Base-by-base conservation (phyloP, 2,797 vertebrate species). In the Cygnus olor region DNA sequence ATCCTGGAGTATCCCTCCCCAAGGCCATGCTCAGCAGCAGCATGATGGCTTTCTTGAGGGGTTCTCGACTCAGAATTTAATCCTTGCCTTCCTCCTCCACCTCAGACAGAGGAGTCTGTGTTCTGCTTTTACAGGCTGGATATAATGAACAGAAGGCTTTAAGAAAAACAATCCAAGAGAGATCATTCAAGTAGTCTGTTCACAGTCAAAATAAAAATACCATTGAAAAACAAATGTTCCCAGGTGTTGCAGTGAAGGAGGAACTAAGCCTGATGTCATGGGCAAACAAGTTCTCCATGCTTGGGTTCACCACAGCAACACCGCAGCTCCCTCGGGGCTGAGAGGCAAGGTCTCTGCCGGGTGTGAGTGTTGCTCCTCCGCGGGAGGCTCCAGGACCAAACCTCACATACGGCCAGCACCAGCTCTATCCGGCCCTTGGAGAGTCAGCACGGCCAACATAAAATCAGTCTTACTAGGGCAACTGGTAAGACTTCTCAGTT, bases 311-410 rank as follows among this genome's bases (percentile, higher is more conserved):
- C 74, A n/a, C 53, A 70, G 71, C 70, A 63, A 2, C 84, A 24
- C 30, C 1, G 5, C 0, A 0, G 73, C 63, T 84, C n/a, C 47
- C 58, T 57, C 4, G 0, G 10, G 72, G 76, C 10, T 3, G 44
- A 21, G 2, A 20, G 4, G 49, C 3, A 4, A 5, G 3, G 28
- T 42, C 53, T 30, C 88, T 22, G 22, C 5, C 2, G 0, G 0
- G 6, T 22, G 20, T 28, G 74, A 60, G 51, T 14, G 19, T 34
- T 0, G 1, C 58, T 83, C 36, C 78, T 82, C 7, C 5, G 56
- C 4, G 0, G 0, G 40, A 91, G 45, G 47, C 1, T 6, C 45
- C 15, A 7, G 25, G 25, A 57, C 30, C 81, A 70, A 44, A 0
- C 0, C 4, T 69, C 64, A 5, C 51, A 44, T 40, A 36, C 49